Base-by-base conservation (phyloP, 2,888 invertebrate species). In the Tenthredo mesomela region DNA sequence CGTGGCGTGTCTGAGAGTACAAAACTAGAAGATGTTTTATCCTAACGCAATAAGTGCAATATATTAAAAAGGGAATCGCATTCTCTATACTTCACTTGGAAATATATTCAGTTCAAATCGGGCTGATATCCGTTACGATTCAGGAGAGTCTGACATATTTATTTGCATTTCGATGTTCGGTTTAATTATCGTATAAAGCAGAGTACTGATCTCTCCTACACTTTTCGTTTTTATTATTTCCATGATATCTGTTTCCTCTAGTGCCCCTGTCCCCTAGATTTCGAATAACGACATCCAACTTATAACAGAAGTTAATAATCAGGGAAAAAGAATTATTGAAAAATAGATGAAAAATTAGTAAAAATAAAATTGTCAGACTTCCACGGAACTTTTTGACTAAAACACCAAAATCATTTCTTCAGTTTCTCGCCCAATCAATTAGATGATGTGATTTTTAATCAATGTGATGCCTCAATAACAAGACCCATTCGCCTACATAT, bases 141-240 rank as follows among this genome's bases (percentile, higher is more conserved):
- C 54, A 77, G 77, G 50, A 77, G 77, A 77, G 77, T 77, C 50
- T 77, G 77, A 77, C 77, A 54, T 54, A 77, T 77, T 77, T 54
- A 77, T 77, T 77, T 50, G 33, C 47, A 54, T 77, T 33, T 77
- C 47, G 54, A 77, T 77, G 77, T 77, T 50, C 37, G 9, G 50
- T 54, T 50, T 50, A 33, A 33, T 15, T 67, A 67, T 67, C 6
- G 18, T 67, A 67, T 67, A 12, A 5, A 54, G 33, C 50, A 54
- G 50, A 54, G 50, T 33, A 77, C 47, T 77, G n/a, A 77, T 77
- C 33, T 77, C 77, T 54, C 18, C 77, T 54, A 54, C 10, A 50
- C 21, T 21, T 73, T 25, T 77, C n/a, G 15, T 25, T 54, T 33
- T 54, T 33, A 25, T 29, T 50, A 6, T 50, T 77, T 77, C 33